Evolutionary conservation across 2,888 invertebrate species (phyloP).

Genomic region (Athetis lepigone): DNA sequence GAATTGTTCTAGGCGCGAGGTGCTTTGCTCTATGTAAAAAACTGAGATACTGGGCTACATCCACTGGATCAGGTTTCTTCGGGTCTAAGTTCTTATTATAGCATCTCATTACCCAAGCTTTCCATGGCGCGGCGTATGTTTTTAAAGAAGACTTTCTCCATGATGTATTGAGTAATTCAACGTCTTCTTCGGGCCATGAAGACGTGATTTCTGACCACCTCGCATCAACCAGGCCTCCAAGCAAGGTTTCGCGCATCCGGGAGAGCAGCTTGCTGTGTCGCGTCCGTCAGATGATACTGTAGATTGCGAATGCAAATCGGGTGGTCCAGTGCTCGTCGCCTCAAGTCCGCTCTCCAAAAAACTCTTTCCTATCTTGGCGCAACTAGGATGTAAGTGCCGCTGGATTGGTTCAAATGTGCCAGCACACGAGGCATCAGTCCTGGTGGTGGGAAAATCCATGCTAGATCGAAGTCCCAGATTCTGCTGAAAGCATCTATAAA

Average conservation of each 20-base stretch:
- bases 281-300: not conserved
- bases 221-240: too few relatives aligned
- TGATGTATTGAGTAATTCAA: too few relatives aligned
- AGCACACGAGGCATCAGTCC: not conserved
- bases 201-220: too few relatives aligned
- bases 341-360: conserved; percentile 6
- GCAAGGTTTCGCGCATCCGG: not conserved
- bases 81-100: too few relatives aligned
- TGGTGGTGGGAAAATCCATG: conserved; percentile 4
- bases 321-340: not conserved
- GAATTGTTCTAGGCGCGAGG: too few relatives aligned
- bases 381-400: conserved; percentile 2
- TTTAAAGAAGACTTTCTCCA: too few relatives aligned
- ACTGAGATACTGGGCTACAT: too few relatives aligned
- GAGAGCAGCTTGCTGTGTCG: not conserved
- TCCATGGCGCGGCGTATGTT: too few relatives aligned
- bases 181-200: too few relatives aligned
- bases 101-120: too few relatives aligned
- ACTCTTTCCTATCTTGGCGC: not conserved
- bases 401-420: conserved; percentile 9
- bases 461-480: conserved; percentile 7
- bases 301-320: conserved; percentile 11
- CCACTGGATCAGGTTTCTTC: too few relatives aligned
- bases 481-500: conserved; percentile 20
- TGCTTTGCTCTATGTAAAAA: too few relatives aligned